Evolutionary conservation across 2,797 vertebrate genomes (phyloP).

Genomic region (Alectoris magna): DNA sequence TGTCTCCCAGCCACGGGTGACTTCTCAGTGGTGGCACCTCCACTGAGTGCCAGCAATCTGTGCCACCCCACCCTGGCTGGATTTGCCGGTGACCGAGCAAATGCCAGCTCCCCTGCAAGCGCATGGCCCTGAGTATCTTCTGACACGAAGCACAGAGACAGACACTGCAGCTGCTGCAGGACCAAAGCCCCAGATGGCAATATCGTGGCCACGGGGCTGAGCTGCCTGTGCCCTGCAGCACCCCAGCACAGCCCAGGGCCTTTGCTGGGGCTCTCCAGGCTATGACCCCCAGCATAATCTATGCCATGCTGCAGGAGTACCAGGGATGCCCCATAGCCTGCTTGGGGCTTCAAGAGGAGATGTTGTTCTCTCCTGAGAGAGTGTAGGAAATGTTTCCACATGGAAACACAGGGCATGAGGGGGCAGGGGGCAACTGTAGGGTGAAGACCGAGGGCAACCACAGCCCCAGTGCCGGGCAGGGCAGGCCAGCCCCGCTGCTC

Average conservation of each 20-base stretch:
- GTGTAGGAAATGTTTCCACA: background rate
- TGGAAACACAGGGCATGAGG: slow-evolving; percentile 20
- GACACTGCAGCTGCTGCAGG: rapidly evolving
- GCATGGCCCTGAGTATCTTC: background rate
- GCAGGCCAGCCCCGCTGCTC: background rate
- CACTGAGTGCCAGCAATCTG: background rate
- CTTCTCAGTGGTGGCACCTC: background rate
- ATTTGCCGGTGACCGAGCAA: background rate
- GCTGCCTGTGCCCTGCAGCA: background rate
- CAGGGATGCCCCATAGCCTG: background rate
- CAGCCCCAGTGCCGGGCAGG: background rate
- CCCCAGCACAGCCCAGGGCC: background rate
- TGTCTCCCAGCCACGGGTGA: background rate
- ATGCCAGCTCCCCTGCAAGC: background rate
- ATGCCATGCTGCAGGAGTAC: rapidly evolving
- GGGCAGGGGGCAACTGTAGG: background rate
- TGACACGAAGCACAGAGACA: background rate
- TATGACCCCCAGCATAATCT: background rate
- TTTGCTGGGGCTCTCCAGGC: background rate
- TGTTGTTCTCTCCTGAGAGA: background rate
- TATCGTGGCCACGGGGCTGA: rapidly evolving
- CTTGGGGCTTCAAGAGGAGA: background rate
- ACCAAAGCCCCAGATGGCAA: rapidly evolving
- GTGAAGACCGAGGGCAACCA: background rate
- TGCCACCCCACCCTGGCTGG: background rate